These are phyloP conservation scores for Hybos culiciformis DNA, from an alignment of 2,888 invertebrate species.

Conservation along the genomic window DNA sequence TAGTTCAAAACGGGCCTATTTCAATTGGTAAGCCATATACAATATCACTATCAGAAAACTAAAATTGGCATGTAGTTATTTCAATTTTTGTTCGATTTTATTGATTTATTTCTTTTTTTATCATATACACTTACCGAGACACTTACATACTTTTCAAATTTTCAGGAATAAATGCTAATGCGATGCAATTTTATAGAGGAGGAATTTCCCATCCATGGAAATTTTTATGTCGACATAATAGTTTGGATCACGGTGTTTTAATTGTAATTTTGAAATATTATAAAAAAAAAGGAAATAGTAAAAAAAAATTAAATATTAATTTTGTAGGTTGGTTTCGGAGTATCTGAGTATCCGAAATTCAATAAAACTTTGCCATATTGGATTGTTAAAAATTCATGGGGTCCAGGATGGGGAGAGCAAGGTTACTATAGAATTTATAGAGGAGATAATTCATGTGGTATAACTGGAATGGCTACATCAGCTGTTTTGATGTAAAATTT, in stretches of 20 bases:
- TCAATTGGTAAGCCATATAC: conserved; percentile 63
- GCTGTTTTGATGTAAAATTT: too few species aligned
- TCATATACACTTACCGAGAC: background rate
- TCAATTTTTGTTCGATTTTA: background rate
- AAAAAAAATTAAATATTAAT: too few species aligned
- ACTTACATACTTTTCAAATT: background rate
- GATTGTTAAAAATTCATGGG: conserved; percentile 95
- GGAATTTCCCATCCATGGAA: conserved; percentile 89
- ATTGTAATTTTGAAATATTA: too few species aligned
- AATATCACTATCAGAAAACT: background rate
- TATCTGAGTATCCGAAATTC: conserved; percentile 63
- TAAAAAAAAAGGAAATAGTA: too few species aligned
- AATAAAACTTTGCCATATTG: conserved; percentile 75
- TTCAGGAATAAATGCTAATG: conserved; percentile 76
- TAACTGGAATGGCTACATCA: conserved; percentile 83
- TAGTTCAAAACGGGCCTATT: conserved; percentile 79
- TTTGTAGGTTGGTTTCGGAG: conserved; percentile 86
- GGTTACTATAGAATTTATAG: conserved; percentile 90
- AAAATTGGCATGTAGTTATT: background rate
- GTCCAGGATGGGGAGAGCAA: conserved; percentile 78
- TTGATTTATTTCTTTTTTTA: background rate
- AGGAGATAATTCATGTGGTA: conserved; percentile 85
- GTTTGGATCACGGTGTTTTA: conserved; percentile 88
- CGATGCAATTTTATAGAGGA: conserved; percentile 92
- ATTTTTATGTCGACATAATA: conserved; percentile 58